Conservation (phyloP, 2,113 vertebrate genomes). For the Anoura caudifer region DNA sequence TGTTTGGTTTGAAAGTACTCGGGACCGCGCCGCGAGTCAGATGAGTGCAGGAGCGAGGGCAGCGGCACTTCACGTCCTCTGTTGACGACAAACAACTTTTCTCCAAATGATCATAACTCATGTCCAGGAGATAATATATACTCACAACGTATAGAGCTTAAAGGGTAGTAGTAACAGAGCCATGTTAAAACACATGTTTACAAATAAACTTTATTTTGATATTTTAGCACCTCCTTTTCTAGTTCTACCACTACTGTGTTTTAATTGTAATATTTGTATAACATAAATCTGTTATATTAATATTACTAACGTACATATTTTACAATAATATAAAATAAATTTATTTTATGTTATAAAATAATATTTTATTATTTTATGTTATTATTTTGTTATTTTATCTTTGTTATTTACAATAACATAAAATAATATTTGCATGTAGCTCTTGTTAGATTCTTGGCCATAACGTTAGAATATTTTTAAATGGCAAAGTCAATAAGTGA, state of each 20-base stretch:
- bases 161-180: neutral
- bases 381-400: no score
- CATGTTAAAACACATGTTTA: neutral
- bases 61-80: neutral
- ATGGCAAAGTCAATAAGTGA: constrained; percentile 16
- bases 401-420: constrained; percentile 6
- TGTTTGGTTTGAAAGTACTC: constrained; percentile 69
- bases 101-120: neutral
- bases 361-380: no score
- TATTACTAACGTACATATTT: neutral
- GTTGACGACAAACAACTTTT: constrained; percentile 2
- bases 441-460: neutral
- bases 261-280: neutral
- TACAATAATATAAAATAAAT: neutral
- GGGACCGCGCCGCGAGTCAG: constrained; percentile 49
- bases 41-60: constrained; percentile 14
- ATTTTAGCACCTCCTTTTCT: neutral
- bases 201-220: constrained; percentile 9
- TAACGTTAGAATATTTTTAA: constrained; percentile 5
- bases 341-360: no score
- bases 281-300: neutral
- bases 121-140: constrained; percentile 9
- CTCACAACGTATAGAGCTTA: constrained; percentile 1
- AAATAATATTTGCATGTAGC: neutral
- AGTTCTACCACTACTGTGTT: neutral